Evolutionary conservation across 2,888 invertebrate genomes (phyloP), one percentile per base, ranked within the genome.

Genomic region (Escarpia spicata): DNA sequence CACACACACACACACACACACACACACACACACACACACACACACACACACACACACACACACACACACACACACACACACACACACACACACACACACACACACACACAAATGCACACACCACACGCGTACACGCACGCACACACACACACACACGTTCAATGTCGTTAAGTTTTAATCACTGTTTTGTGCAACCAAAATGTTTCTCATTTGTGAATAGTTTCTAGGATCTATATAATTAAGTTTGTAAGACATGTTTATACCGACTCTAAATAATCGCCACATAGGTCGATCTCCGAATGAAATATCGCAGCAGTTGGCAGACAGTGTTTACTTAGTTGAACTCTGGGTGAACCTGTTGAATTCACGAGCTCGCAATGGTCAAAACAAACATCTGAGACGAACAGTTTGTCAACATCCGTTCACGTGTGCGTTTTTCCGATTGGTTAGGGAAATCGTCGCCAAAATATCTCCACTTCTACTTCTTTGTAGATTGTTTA

Each of bases 351-450:
- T 75, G 52, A 75, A 75, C 26, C n/a, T 26, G 0, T 75, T 75
- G 75, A 26, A 19, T n/a, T 75, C 75, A n/a, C 6, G 19, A n/a
- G 26, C n/a, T n/a, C 75, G 75, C n/a, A 75, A 19, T 75, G 19
- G n/a, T 75, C 26, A 75, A 75, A 75, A 75, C 26, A 75, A 75
- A 75, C 75, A 75, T 75, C 75, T 75, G 75, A 75, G 75, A n/a
- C 75, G n/a, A 19, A 26, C 75, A 6, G 75, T 19, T 26, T 26
- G 26, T 75, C n/a, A 26, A 75, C 75, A 75, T 6, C 75, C 75
- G 75, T 15, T 26, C 19, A 75, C n/a, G n/a, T 75, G 75, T 75
- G 6, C 75, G 6, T 6, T 75, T 75, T n/a, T 75, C 75, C 75
- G 19, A 26, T n/a, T 75, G 3, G 75, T 75, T 75, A 0, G 26